phyloP scores from a whole-genome alignment of 2,113 vertebrate genomes.

The Oceanodroma tethys region DNA sequence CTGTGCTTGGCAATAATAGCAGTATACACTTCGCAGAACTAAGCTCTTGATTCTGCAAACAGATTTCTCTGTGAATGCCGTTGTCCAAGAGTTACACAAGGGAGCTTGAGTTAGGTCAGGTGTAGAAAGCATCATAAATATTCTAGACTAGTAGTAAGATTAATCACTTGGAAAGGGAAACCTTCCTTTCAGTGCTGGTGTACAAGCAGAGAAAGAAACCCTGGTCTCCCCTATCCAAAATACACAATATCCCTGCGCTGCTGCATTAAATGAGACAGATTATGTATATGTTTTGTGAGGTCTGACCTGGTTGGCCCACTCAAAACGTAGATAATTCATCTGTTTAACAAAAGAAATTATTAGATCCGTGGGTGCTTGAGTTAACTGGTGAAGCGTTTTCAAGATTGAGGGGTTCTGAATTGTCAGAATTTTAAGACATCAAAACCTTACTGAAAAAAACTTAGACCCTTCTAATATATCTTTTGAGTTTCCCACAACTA shows the following conservation, averaged over 20 bases:
- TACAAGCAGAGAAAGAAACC: background rate
- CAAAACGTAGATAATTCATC: background rate
- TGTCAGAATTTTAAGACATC: background rate
- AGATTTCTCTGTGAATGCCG: background rate
- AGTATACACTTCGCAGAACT: background rate
- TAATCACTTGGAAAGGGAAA: background rate
- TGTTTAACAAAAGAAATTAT: background rate
- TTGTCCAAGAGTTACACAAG: background rate
- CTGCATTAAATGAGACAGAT: background rate
- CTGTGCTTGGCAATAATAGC: background rate
- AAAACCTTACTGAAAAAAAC: background rate
- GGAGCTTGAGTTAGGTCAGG: background rate
- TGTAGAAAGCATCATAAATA: background rate
- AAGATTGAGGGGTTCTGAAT: background rate
- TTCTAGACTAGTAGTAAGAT: background rate
- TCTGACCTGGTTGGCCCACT: background rate
- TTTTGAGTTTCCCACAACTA: background rate
- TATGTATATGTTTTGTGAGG: background rate
- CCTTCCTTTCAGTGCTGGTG: background rate
- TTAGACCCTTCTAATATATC: background rate
- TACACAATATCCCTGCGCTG: fast-evolving
- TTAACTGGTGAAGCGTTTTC: background rate
- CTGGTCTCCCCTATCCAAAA: background rate
- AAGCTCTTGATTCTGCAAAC: background rate
- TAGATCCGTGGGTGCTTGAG: background rate